Conservation (phyloP, 2,113 vertebrate species). For the Colossoma macropomum region DNA sequence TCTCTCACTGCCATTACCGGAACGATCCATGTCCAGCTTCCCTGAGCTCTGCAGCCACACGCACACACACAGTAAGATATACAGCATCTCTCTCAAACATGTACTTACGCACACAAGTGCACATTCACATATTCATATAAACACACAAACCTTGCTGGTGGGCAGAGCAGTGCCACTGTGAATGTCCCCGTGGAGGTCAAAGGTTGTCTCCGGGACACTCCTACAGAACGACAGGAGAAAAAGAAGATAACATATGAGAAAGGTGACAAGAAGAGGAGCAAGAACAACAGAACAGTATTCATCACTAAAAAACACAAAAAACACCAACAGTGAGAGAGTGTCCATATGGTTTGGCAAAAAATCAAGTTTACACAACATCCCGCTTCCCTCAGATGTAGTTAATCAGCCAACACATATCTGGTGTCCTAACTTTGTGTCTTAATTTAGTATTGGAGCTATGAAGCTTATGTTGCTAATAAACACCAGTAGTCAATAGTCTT, state of each 20-base stretch:
- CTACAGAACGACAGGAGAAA: constrained; percentile 64
- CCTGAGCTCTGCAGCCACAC: constrained; percentile 82
- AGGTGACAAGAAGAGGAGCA: neutral
- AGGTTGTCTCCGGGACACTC: constrained; percentile 90
- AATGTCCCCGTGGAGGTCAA: constrained; percentile 93
- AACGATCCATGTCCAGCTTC: constrained; percentile 88
- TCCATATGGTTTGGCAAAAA: too few species aligned
- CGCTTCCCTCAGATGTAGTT: too few species aligned
- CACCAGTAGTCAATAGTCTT: too few species aligned
- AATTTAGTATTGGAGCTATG: too few species aligned
- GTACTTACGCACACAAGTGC: neutral
- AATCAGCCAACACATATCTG: too few species aligned
- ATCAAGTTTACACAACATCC: too few species aligned
- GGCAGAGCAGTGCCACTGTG: constrained; percentile 85
- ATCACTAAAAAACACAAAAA: neutral
- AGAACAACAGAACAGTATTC: constrained; percentile 23
- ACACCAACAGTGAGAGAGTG: too few species aligned
- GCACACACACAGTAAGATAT: neutral
- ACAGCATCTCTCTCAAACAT: neutral
- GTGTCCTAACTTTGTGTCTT: too few species aligned
- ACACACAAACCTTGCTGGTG: constrained; percentile 86
- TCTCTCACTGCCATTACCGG: constrained; percentile 73
- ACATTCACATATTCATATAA: neutral
- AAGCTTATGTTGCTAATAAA: too few species aligned
- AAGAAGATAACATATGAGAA: neutral